These are phyloP conservation scores for Liodrosophila aerea DNA, from an alignment of 2,888 invertebrate genomes.

Conservation along the genomic window DNA sequence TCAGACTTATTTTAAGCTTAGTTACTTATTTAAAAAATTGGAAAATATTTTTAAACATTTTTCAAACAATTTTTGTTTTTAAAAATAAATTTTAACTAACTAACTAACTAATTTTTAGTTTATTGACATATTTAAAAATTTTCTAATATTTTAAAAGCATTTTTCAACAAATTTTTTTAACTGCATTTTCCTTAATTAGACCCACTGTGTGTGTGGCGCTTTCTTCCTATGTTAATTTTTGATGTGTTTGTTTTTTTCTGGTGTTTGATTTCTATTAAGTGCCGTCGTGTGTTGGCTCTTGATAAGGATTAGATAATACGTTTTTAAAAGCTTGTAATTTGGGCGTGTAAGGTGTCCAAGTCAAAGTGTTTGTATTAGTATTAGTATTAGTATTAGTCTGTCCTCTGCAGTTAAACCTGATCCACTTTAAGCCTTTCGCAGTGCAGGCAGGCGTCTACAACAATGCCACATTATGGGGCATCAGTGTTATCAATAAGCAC, in stretches of 20 bases:
- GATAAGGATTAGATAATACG: conserved; percentile 65
- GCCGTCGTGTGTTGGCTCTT: conserved; percentile 56
- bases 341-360: conserved; percentile 39
- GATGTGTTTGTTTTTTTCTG: conserved; percentile 35
- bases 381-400: conserved; percentile 2
- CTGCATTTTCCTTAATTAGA: neutral
- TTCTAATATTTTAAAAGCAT: neutral
- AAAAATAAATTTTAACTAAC: too few species aligned
- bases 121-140: neutral
- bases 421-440: conserved; percentile 23
- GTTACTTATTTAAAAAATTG: neutral
- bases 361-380: conserved; percentile 22
- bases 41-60: neutral
- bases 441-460: conserved; percentile 12
- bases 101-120: too few species aligned
- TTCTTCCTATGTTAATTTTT: conserved; percentile 33
- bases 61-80: too few species aligned
- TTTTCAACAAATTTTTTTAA: neutral
- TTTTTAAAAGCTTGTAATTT: conserved; percentile 62
- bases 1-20: too few species aligned
- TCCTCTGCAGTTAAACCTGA: conserved; percentile 18
- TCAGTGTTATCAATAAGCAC: conserved; percentile 76
- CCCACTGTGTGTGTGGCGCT: conserved; percentile 48
- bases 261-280: conserved; percentile 59
- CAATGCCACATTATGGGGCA: conserved; percentile 52